A percentile compares a stretch with the other conserved stretches of the same genome.
Conservation (phyloP, 2,888 invertebrate genomes). For the Steinernema hermaphroditum region DNA sequence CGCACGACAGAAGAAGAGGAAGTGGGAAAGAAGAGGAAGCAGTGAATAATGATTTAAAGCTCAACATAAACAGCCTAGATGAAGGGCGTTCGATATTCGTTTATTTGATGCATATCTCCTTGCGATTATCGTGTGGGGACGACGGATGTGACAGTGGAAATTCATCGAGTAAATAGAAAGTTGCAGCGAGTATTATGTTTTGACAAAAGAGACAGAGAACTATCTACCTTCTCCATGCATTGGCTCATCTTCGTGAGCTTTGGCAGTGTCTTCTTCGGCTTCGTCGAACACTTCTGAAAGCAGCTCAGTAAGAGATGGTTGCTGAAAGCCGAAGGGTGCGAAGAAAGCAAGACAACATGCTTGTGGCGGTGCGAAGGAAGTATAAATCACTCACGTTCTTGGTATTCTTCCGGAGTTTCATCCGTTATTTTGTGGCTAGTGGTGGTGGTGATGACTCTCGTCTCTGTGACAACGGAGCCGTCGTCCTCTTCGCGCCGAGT, state of each 20-base stretch:
- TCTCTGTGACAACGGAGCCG: constrained; percentile 18
- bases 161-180: background rate
- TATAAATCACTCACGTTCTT: background rate
- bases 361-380: background rate
- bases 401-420: background rate
- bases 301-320: constrained; percentile 3
- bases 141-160: constrained; percentile 7
- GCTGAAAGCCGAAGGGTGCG: constrained; percentile 27
- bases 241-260: constrained; percentile 27
- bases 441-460: constrained; percentile 22
- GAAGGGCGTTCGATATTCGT: background rate
- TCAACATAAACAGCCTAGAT: constrained; percentile 21
- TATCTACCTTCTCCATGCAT: constrained; percentile 33
- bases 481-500: constrained; percentile 16
- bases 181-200: constrained; percentile 3
- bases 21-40: background rate
- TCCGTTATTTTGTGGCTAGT: constrained; percentile 19
- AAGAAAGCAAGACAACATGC: constrained; percentile 21
- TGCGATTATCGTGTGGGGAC: constrained; percentile 7
- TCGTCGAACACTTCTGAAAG: constrained; percentile 28
- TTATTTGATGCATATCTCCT: constrained; percentile 10
- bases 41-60: constrained; percentile 28
- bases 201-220: background rate
- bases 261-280: constrained; percentile 33
- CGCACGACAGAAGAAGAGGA: background rate